Evolutionary conservation across 1,140 invertebrate genomes (phyloP).

Genomic region (Meloidogyne hapla): DNA sequence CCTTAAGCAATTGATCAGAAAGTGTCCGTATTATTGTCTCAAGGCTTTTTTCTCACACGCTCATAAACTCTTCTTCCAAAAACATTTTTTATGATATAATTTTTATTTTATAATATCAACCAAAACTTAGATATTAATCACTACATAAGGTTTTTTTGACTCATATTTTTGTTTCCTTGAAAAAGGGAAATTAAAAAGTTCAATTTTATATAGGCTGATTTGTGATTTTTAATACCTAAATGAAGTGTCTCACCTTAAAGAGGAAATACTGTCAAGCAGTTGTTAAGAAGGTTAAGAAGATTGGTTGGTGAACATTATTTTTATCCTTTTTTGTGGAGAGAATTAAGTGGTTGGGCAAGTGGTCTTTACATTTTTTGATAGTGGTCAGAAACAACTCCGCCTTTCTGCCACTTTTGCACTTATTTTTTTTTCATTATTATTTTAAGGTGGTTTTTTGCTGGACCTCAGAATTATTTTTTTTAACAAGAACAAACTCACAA

Average conservation of each 20-base stretch:
- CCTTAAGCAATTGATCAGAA: conserved; percentile 7
- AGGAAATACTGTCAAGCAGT: conserved; percentile 5
- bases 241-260: background rate
- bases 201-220: background rate
- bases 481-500: background rate
- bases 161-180: background rate
- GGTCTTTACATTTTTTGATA: background rate
- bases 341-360: background rate
- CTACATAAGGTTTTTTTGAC: conserved; percentile 3
- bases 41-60: conserved; percentile 23
- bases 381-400: background rate
- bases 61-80: conserved; percentile 20
- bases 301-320: background rate
- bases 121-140: background rate
- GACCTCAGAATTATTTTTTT: background rate
- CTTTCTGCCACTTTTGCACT: background rate
- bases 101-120: background rate
- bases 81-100: background rate
- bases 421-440: background rate
- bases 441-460: background rate
- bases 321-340: background rate
- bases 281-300: background rate
- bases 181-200: background rate
- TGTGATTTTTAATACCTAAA: background rate
- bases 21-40: conserved; percentile 16